Evolutionary conservation across 2,113 vertebrate species (phyloP).

Genomic region (Cairina moschata): DNA sequence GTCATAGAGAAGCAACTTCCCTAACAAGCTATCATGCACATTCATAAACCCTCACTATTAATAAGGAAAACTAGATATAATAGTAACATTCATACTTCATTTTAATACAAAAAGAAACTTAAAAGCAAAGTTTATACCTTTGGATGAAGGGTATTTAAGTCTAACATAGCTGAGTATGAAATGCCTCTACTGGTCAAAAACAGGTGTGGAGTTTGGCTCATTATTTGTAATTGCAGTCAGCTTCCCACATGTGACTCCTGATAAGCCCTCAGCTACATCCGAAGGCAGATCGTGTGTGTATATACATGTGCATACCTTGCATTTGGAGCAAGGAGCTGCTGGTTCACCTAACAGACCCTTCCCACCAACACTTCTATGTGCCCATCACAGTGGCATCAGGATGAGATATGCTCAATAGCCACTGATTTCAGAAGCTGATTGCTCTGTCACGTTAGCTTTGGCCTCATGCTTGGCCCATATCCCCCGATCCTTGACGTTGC

Average conservation of each 20-base stretch:
- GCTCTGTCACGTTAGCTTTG: neutral
- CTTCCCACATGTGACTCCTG: neutral
- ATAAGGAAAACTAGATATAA: neutral
- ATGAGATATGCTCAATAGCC: neutral
- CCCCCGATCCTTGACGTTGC: neutral
- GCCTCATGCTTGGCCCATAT: neutral
- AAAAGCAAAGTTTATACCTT: neutral
- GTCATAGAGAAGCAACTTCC: neutral
- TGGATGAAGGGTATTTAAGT: fast-evolving
- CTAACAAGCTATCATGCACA: neutral
- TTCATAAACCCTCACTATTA: neutral
- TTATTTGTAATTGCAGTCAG: neutral
- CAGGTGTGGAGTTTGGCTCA: fast-evolving
- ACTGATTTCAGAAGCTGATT: slow-evolving; percentile 40
- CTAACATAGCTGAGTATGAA: fast-evolving
- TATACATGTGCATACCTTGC: neutral
- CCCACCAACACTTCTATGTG: neutral
- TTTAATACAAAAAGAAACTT: neutral
- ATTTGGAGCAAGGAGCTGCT: neutral
- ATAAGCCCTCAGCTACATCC: neutral
- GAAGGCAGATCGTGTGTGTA: neutral
- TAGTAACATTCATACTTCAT: neutral
- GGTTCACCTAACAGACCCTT: neutral
- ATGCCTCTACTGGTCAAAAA: neutral
- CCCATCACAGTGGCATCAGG: neutral